Percentiles rank a stretch among this genome's conserved stretches.
Evolutionary conservation across 2,113 vertebrate genomes (phyloP).

Genomic region (Lepidothrix coronata): DNA sequence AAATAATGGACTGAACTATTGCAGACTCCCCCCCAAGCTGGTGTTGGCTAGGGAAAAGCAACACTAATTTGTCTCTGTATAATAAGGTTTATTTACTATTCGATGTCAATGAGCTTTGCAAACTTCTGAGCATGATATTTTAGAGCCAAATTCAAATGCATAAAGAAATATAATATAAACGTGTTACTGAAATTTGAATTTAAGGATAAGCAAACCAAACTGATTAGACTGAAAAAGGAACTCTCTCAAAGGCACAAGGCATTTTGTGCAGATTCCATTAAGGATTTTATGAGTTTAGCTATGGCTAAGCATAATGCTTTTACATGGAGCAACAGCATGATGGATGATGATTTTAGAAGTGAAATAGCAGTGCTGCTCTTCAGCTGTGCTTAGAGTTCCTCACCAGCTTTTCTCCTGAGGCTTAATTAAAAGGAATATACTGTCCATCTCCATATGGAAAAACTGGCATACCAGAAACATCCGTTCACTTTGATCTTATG

Average conservation of each 20-base stretch:
- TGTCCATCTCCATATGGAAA: not conserved
- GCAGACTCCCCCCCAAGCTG: not conserved
- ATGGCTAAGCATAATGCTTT: not conserved
- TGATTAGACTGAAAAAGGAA: not conserved
- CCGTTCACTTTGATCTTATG: not conserved
- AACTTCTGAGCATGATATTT: not conserved
- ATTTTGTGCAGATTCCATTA: not conserved
- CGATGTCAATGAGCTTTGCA: not conserved
- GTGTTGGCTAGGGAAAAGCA: not conserved
- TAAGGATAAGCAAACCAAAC: not conserved
- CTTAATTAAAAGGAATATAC: conserved; percentile 15
- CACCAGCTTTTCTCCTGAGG: conserved; percentile 4
- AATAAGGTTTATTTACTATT: not conserved
- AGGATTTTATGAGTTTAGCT: conserved; percentile 21
- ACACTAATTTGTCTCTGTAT: not conserved
- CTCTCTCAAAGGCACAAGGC: not conserved
- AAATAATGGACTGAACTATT: not conserved
- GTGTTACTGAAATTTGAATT: not conserved
- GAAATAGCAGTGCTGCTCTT: not conserved
- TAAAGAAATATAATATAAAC: not conserved
- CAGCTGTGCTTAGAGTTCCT: not conserved
- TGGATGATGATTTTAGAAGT: not conserved
- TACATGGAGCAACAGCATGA: not conserved
- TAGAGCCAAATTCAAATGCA: not conserved
- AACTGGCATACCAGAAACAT: not conserved